phyloP scores from a whole-genome alignment of 2,888 invertebrate genomes.

The Amphipyra tragopoginis region DNA sequence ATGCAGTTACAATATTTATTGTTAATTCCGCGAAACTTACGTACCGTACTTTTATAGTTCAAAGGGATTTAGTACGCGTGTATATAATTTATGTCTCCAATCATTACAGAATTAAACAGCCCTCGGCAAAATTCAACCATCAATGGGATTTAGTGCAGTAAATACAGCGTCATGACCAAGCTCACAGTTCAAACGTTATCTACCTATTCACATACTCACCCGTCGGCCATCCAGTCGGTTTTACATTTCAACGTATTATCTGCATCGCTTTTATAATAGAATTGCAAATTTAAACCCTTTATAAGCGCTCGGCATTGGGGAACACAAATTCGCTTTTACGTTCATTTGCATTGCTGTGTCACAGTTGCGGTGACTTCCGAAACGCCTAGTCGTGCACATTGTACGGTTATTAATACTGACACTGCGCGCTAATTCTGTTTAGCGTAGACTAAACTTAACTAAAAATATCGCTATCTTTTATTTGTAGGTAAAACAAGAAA shows the following conservation, averaged over 20 bases:
- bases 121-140: conserved; percentile 15
- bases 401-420: conserved; percentile 59
- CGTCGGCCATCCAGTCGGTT: conserved; percentile 78
- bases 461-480: too few relatives aligned
- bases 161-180: conserved; percentile 42
- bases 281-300: conserved; percentile 89
- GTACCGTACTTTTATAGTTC: background rate
- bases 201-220: conserved; percentile 60
- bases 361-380: conserved; percentile 82
- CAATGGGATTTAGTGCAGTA: conserved; percentile 37
- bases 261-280: conserved; percentile 85
- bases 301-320: conserved; percentile 87
- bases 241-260: conserved; percentile 84
- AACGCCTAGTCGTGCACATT: conserved; percentile 65
- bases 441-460: too few relatives aligned
- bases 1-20: too few relatives aligned
- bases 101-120: conserved; percentile 8
- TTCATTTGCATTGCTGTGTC: conserved; percentile 85
- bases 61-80: conserved; percentile 8
- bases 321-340: conserved; percentile 89
- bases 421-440: too few relatives aligned
- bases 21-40: too few relatives aligned
- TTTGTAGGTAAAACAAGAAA: too few relatives aligned
- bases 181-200: conserved; percentile 54
- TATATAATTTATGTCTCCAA: conserved; percentile 10